These are phyloP conservation scores for Paramisgurnus dabryanus DNA, from an alignment of 2,113 vertebrate genomes.

Conservation along the genomic window DNA sequence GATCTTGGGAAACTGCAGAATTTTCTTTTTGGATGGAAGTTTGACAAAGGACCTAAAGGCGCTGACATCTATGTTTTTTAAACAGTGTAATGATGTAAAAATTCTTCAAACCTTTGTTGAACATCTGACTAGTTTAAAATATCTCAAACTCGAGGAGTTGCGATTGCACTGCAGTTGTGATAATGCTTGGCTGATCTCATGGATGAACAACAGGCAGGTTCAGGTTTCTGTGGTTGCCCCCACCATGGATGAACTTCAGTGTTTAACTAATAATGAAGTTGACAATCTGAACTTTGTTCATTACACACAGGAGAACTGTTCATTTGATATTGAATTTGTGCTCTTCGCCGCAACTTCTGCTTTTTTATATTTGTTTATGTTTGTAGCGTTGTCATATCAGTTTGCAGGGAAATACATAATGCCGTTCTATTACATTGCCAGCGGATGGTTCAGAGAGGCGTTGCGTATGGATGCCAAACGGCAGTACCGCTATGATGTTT, in stretches of 20 bases:
- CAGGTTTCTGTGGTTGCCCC: neutral
- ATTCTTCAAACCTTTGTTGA: neutral
- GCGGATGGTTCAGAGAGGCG: slow-evolving; percentile 56
- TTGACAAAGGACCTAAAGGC: slow-evolving; percentile 15
- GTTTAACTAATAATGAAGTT: neutral
- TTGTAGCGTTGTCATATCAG: slow-evolving; percentile 54
- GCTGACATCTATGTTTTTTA: neutral
- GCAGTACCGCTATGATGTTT: slow-evolving; percentile 69
- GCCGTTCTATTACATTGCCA: slow-evolving; percentile 67
- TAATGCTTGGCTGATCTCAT: too few species aligned
- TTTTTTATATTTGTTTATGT: slow-evolving; percentile 26
- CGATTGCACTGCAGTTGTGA: too few species aligned
- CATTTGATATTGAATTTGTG: too few species aligned
- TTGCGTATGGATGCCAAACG: slow-evolving; percentile 56
- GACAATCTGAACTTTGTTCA: too few species aligned
- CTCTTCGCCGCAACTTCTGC: too few species aligned
- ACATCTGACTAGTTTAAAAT: too few species aligned
- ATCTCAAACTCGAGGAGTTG: too few species aligned
- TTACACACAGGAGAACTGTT: too few species aligned
- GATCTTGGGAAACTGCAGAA: too few species aligned
- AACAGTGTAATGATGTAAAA: neutral
- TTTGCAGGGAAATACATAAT: slow-evolving; percentile 56
- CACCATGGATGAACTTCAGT: slow-evolving; percentile 8
- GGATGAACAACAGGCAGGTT: neutral
- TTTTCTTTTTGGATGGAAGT: too few species aligned